Base-by-base conservation (phyloP, 2,888 invertebrate species). In the Drosophila seclusa region DNA sequence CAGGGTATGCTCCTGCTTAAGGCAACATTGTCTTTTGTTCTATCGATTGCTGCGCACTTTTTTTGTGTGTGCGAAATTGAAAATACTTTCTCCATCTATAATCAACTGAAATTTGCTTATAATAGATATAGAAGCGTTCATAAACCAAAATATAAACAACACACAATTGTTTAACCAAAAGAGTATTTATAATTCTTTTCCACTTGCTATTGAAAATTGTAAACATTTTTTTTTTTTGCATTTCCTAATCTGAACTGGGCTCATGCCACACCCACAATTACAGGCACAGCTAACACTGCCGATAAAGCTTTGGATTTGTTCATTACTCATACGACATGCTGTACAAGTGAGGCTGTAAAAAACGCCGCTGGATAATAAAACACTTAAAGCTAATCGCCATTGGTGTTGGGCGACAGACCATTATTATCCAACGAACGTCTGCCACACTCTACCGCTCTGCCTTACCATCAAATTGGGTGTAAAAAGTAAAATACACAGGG, bases 271-370 rank as follows among this genome's bases (percentile, higher is more conserved):
- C 50, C 29, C 29, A 49, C 49, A 18, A 49, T 16, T 16, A 29
- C 38, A 40, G 21, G 32, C 31, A 16, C 21, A 27, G 6, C 65
- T 24, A 24, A 5, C 36, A 36, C 11, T 6, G 24, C 4, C 16
- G 16, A 45, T 45, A 16, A 38, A 27, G 27, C 18, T 50, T 77
- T 31, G 3, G 11, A 18, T 29, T 50, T 55, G 32, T 50, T 27
- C 70, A 70, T 70, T 76, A 63, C 72, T 67, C 63, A 76, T 76
- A 67, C 82, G 83, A 68, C 83, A 59, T 59, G 86, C 70, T 71
- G 78, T 66, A 68, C 80, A 61, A 61, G 61, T 75, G 69, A 70
- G 54, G 63, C 69, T 78, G 67, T 67, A 72, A 72, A 60, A 73
- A 60, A 58, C 57, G 21, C 36, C 27, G 67, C 58, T 73, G 63